Percentiles rank a stretch among this genome's conserved stretches.
Conservation (phyloP, 2,797 vertebrate species). For the Pempheris klunzingeri region DNA sequence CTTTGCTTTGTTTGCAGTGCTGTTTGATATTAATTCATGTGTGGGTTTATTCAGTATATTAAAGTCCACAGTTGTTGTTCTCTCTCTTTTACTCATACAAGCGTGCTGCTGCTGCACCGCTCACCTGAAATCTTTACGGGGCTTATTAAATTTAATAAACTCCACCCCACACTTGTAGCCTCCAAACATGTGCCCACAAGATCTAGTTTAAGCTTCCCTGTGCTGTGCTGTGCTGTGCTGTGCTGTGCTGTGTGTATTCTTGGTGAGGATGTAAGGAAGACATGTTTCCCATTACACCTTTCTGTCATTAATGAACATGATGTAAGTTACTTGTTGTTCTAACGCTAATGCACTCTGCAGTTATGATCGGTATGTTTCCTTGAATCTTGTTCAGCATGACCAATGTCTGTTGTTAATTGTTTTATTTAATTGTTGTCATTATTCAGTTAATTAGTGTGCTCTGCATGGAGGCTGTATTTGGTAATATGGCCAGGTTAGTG, state of each 20-base stretch:
- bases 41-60: slow-evolving; percentile 14
- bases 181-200: slow-evolving; percentile 8
- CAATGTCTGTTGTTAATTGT: slow-evolving; percentile 20
- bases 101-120: background rate
- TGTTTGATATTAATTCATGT: slow-evolving; percentile 25
- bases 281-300: background rate
- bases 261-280: background rate
- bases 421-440: too few relatives aligned
- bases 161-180: background rate
- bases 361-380: slow-evolving; percentile 7
- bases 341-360: background rate
- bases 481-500: slow-evolving; percentile 17
- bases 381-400: slow-evolving; percentile 16
- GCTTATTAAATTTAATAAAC: slow-evolving; percentile 14
- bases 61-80: background rate
- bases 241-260: background rate
- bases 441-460: slow-evolving; percentile 32
- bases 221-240: too few relatives aligned
- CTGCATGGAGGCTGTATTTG: slow-evolving; percentile 16
- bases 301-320: slow-evolving; percentile 11
- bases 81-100: background rate
- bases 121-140: background rate
- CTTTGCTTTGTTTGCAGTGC: slow-evolving; percentile 16
- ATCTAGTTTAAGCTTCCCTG: slow-evolving; percentile 3
- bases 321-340: background rate